These are phyloP conservation scores for Ommatoiulus sabulosus DNA, from an alignment of 2,888 invertebrate species.

Conservation along the genomic window DNA sequence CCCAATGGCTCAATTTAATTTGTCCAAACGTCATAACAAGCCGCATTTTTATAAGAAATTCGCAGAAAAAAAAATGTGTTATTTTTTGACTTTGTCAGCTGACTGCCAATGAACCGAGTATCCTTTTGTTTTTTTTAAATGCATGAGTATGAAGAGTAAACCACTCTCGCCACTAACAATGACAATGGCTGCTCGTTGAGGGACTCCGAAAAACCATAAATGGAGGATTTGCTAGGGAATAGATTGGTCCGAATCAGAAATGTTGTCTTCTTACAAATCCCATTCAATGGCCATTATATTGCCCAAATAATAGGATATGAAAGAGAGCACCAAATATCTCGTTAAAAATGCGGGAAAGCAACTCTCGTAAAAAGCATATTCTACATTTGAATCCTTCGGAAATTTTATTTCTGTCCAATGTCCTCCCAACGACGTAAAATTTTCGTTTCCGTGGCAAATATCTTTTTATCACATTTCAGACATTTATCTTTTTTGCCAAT, in stretches of 20 bases:
- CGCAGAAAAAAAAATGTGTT: background rate
- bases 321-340: background rate
- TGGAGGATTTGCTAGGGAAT: background rate
- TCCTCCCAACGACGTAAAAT: background rate
- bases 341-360: background rate
- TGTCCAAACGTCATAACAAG: background rate
- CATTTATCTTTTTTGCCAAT: slow-evolving; percentile 1
- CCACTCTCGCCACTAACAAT: background rate
- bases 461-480: background rate
- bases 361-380: background rate
- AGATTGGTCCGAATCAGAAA: background rate
- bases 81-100: background rate
- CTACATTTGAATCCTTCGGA: background rate
- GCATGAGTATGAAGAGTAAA: background rate
- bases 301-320: background rate
- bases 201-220: background rate
- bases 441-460: background rate
- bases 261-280: background rate
- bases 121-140: background rate
- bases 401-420: background rate
- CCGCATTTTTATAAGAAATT: background rate
- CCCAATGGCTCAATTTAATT: background rate
- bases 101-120: background rate
- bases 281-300: background rate
- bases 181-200: background rate